Evolutionary conservation across 2,888 invertebrate species (phyloP).

Genomic region (Polydrusus pterygomalis): DNA sequence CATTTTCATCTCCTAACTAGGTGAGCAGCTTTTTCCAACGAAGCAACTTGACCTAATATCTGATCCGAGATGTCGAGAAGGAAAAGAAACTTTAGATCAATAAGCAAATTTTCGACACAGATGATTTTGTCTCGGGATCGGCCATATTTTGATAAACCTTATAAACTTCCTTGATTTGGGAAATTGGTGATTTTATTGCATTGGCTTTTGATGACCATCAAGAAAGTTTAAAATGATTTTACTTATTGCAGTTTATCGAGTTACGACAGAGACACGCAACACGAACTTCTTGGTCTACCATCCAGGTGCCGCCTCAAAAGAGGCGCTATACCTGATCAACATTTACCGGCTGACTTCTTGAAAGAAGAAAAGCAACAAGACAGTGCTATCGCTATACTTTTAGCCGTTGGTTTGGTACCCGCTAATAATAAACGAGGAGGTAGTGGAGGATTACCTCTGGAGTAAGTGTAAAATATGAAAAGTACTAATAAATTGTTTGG

Average conservation of each 20-base stretch:
- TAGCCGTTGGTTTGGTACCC: slow-evolving; percentile 76
- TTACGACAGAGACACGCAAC: slow-evolving; percentile 76
- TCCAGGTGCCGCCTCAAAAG: slow-evolving; percentile 74
- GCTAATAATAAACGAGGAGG: slow-evolving; percentile 57
- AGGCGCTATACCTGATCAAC: slow-evolving; percentile 72
- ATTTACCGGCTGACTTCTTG: slow-evolving; percentile 63
- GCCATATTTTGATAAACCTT: no score
- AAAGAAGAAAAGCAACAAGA: slow-evolving; percentile 64
- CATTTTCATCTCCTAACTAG: no score
- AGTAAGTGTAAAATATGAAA: slow-evolving; percentile 65
- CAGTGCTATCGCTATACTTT: slow-evolving; percentile 73
- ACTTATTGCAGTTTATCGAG: slow-evolving; percentile 67
- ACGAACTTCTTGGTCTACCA: slow-evolving; percentile 74
- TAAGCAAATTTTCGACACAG: no score
- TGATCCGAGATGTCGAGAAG: no score
- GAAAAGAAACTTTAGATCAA: no score
- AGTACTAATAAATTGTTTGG: no score
- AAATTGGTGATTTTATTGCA: no score
- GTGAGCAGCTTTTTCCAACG: no score
- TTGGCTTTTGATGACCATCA: no score
- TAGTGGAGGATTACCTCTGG: slow-evolving; percentile 69
- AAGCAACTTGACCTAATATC: no score
- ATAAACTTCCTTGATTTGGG: no score
- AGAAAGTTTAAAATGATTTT: background rate
- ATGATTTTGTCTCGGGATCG: no score